Conservation (phyloP, 2,797 vertebrate species). For the Anguilla anguilla region DNA sequence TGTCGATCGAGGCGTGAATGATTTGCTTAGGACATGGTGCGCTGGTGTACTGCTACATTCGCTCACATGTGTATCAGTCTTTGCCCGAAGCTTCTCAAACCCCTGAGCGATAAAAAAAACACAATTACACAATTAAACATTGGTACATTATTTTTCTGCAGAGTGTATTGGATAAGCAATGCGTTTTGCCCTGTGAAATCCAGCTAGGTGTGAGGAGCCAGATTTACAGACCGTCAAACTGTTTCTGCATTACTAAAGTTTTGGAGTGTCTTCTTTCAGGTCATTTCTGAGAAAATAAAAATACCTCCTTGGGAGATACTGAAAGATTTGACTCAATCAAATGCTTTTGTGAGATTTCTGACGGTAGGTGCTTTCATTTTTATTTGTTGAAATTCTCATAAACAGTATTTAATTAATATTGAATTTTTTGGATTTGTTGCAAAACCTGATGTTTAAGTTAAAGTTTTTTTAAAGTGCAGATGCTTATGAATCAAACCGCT, state of each 20-base stretch:
- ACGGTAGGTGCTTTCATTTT: neutral
- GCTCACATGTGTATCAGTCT: neutral
- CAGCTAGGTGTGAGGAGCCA: neutral
- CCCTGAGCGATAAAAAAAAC: neutral
- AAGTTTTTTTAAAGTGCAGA: too few species aligned
- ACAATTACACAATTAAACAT: neutral
- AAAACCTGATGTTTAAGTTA: too few species aligned
- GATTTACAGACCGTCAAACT: neutral
- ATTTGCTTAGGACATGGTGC: neutral
- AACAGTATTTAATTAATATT: too few species aligned
- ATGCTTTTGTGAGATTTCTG: neutral
- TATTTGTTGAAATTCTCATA: neutral
- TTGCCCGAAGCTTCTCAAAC: neutral
- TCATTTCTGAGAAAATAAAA: neutral
- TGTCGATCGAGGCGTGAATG: neutral
- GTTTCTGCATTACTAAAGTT: neutral
- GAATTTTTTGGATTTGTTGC: too few species aligned
- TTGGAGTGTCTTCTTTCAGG: neutral
- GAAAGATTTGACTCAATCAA: neutral
- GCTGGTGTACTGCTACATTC: neutral
- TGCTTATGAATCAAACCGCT: too few species aligned
- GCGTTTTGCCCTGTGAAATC: neutral
- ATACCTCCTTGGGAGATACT: neutral
- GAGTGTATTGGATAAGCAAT: neutral
- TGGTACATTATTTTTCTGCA: neutral